Evolutionary conservation across 1,140 invertebrate genomes (phyloP).

Genomic region (Bombyx mori): ASM3026992v2 NC_085130.1:11852501-11853000

Average conservation of each 20-base stretch:
- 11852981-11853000: conserved; percentile 56
- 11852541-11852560: conserved; percentile 54
- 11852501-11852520: conserved; percentile 49
- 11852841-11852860: conserved; percentile 49
- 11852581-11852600: conserved; percentile 60
- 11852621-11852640: conserved; percentile 38
- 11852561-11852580: conserved; percentile 62
- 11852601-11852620: conserved; percentile 53
- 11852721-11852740: conserved; percentile 51
- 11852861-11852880: conserved; percentile 42
- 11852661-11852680: conserved; percentile 40
- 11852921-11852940: conserved; percentile 52
- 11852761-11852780: conserved; percentile 31
- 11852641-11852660: conserved; percentile 54
- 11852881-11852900: conserved; percentile 46
- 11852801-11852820: conserved; percentile 40
- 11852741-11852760: conserved; percentile 44
- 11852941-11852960: conserved; percentile 55
- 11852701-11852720: conserved; percentile 60
- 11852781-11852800: conserved; percentile 43
- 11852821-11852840: conserved; percentile 51
- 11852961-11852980: conserved; percentile 57
- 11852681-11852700: conserved; percentile 51
- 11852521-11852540: conserved; percentile 49
- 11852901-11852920: conserved; percentile 57